Base-by-base conservation (phyloP, 2,888 invertebrate genomes). In the Lacanobia oleracea region DNA sequence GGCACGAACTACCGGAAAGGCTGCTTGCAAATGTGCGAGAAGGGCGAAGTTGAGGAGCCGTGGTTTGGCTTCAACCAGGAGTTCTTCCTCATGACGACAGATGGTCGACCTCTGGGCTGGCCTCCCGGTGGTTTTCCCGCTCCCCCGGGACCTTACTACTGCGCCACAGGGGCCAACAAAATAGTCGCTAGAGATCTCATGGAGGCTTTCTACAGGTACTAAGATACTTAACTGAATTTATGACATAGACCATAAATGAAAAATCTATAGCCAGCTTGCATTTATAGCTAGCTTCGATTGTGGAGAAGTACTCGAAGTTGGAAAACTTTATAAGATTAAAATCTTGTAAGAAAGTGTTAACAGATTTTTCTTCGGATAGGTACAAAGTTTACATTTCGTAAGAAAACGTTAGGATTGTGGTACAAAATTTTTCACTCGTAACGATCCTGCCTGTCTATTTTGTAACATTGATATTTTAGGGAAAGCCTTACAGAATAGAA, bases 101-200 rank as follows among this genome's bases (percentile, higher is more conserved):
- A 95, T 63, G 94, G 96, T 0, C 95, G 97, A 60, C 98, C 98
- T 0, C 96, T 97, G 63, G 98, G 98, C 21, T 98, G 98, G 98
- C 98, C 98, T 0, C 93, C 96, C 16, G 97, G 97, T 40, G 97
- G 97, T 0, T 97, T 96, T 86, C 97, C 97, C 0, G 97, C 97
- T 0, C 97, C 97, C 0, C 97, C 97, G 45, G 98, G 98, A 1
- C 98, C 98, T 0, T 98, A 98, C 92, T 98, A 98, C 91, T 98
- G 98, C 89, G 98, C 98, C 51, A 98, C 98, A 1, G 98, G 98
- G 9, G 97, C 98, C 0, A 97, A 97, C 87, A 97, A 97, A 84
- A 97, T 98, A 9, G 97, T 97, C 82, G 98, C 98, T 0, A 96
- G 98, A 68, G 98, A 98, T 89, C 96, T 98, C 9, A 97, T 98